These are phyloP conservation scores for Stenodera caucasica DNA, from an alignment of 2,888 invertebrate species.

Conservation along the genomic window DNA sequence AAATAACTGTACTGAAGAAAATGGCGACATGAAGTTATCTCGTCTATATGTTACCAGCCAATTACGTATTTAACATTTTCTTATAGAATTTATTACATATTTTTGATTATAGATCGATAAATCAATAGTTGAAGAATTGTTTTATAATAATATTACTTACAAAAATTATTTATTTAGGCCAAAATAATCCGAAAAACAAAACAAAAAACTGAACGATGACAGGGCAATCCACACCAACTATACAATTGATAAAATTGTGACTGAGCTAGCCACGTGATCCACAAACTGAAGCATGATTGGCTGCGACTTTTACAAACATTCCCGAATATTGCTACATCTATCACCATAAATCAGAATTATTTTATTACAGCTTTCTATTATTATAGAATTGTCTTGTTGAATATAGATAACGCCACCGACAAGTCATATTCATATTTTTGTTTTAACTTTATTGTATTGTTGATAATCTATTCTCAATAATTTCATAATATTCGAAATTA, in stretches of 20 bases:
- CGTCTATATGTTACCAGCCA: not conserved
- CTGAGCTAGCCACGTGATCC: slow-evolving; percentile 21
- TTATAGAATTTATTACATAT: not conserved
- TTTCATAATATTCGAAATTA: no score
- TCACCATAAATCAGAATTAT: not conserved
- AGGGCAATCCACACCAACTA: slow-evolving; percentile 45
- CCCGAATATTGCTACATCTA: not conserved
- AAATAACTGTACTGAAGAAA: slow-evolving; percentile 28
- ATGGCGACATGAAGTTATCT: slow-evolving; percentile 23
- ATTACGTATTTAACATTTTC: not conserved
- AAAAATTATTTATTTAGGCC: slow-evolving; percentile 25
- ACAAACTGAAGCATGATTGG: slow-evolving; percentile 8
- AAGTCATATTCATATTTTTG: no score
- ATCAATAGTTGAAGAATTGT: not conserved
- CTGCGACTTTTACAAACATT: not conserved
- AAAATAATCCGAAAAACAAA: slow-evolving; percentile 24
- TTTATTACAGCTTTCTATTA: no score
- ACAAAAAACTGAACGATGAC: slow-evolving; percentile 38
- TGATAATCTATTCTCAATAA: no score
- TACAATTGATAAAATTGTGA: slow-evolving; percentile 30
- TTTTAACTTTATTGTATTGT: no score
- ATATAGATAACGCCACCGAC: no score
- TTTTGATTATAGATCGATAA: not conserved
- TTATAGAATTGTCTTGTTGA: no score
- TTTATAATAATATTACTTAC: slow-evolving; percentile 20